Base-by-base conservation (phyloP, 2,888 invertebrate species). In the Girardia tigrina region DNA sequence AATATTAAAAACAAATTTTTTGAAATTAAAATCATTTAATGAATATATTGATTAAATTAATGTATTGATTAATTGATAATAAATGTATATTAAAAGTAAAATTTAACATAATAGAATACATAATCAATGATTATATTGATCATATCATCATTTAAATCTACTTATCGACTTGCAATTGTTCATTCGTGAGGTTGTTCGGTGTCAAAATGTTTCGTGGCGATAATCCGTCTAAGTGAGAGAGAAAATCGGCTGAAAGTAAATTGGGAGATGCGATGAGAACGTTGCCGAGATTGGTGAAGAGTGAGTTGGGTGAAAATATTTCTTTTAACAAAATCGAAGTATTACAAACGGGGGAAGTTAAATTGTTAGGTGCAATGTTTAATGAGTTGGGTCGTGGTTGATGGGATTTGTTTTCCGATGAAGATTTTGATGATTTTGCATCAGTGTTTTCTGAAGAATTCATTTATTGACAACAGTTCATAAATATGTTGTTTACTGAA, bases 151-250 rank as follows among this genome's bases (percentile, higher is more conserved):
- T n/a, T n/a, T n/a, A n/a, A n/a, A n/a, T n/a, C n/a, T 56, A 56
- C 56, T 56, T 56, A n/a, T 56, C 56, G 23, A 56, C 56, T 56
- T 56, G 56, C n/a, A 56, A 12, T 56, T 56, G 56, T 16, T 56
- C 56, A 56, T 56, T 56, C 23, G 56, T 56, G n/a, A 56, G 23
- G 23, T 56, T 56, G 23, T 56, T 56, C 23, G 4, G n/a, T 20
- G 4, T 56, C 23, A 56, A 56, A 56, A 56, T 56, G 4, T n/a
- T 56, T 12, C 56, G 56, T 20, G 56, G 56, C 4, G 56, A 56
- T n/a, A 56, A 56, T 8, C 4, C 4, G n/a, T 56, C 56, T 56
- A 56, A 20, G n/a, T 12, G 4, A 36, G 36, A 36, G n/a, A n/a
- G n/a, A n/a, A n/a, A n/a, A n/a, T n/a, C n/a, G n/a, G n/a, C n/a